Evolutionary conservation across 1,140 invertebrate species (phyloP).

Genomic region (Hycleus phaleratus): DNA sequence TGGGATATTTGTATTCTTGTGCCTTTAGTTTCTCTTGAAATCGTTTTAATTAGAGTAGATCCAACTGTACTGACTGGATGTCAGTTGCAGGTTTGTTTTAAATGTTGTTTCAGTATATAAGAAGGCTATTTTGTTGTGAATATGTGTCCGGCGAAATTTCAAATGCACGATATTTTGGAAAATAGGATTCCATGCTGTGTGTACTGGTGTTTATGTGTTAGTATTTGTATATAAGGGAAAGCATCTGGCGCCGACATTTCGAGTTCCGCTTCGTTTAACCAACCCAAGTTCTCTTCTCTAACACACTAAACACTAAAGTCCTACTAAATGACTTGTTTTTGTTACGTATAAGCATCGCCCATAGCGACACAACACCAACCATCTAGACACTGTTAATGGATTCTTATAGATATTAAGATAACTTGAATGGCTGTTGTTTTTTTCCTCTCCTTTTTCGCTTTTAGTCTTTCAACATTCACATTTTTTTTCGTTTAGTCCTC

Average conservation of each 20-base stretch:
- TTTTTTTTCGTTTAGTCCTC: too few relatives aligned
- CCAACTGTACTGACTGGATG: too few relatives aligned
- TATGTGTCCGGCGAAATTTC: conserved; percentile 18
- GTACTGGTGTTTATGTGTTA: too few relatives aligned
- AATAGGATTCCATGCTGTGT: background rate
- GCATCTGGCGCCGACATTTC: conserved; percentile 21
- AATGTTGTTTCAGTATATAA: too few relatives aligned
- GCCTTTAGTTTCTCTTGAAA: too few relatives aligned
- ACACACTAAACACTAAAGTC: background rate
- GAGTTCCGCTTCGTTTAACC: conserved; percentile 11
- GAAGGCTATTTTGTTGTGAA: too few relatives aligned
- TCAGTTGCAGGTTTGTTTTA: too few relatives aligned
- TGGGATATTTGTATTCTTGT: too few relatives aligned
- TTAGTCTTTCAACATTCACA: too few relatives aligned
- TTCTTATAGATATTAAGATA: conserved; percentile 12
- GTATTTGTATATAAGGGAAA: background rate
- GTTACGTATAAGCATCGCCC: conserved; percentile 11
- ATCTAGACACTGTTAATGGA: conserved; percentile 11
- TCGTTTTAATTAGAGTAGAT: too few relatives aligned
- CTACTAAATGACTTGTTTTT: conserved; percentile 15
- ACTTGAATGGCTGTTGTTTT: background rate
- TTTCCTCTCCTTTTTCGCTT: too few relatives aligned
- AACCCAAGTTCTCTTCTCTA: background rate
- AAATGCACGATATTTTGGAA: conserved; percentile 6
- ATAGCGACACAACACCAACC: conserved; percentile 7